These are phyloP conservation scores for Ceraclea dissimilis DNA, from an alignment of 2,888 invertebrate species.

Conservation along the genomic window DNA sequence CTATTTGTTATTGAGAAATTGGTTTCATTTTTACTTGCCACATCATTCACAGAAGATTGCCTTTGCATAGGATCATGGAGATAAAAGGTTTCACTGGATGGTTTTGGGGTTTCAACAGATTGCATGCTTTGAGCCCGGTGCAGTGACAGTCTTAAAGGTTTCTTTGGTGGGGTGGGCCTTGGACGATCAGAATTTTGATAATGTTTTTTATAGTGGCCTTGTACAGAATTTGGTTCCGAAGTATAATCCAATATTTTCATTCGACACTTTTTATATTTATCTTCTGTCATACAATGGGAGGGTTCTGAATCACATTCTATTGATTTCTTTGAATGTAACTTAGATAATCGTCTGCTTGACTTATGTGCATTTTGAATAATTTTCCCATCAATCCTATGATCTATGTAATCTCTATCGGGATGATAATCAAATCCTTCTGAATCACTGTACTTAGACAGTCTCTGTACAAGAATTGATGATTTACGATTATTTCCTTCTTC, in stretches of 20 bases:
- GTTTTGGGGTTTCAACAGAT: conserved; percentile 42
- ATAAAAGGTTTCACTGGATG: conserved; percentile 20
- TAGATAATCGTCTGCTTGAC: conserved; percentile 42
- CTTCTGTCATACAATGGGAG: conserved; percentile 44
- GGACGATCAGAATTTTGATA: conserved; percentile 38
- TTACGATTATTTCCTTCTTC: conserved; percentile 7
- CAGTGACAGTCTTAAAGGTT: conserved; percentile 72
- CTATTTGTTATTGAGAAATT: conserved; percentile 21
- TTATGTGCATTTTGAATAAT: conserved; percentile 49
- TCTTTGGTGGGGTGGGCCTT: conserved; percentile 76
- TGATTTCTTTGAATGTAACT: conserved; percentile 54
- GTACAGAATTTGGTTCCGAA: conserved; percentile 48
- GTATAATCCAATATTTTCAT: conserved; percentile 45
- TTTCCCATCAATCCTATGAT: conserved; percentile 46
- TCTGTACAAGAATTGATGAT: conserved; percentile 14
- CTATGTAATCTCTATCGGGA: conserved; percentile 43
- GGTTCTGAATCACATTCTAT: conserved; percentile 73
- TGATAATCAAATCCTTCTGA: conserved; percentile 44
- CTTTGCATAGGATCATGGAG: conserved; percentile 22
- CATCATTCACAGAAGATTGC: conserved; percentile 15
- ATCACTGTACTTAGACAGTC: conserved; percentile 29
- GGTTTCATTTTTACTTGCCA: conserved; percentile 18
- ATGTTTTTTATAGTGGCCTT: conserved; percentile 41
- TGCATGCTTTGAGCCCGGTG: conserved; percentile 79
- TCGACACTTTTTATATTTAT: conserved; percentile 37